phyloP scores from a whole-genome alignment of 2,888 invertebrate species.

The Lordiphosa andalusiaca region DNA sequence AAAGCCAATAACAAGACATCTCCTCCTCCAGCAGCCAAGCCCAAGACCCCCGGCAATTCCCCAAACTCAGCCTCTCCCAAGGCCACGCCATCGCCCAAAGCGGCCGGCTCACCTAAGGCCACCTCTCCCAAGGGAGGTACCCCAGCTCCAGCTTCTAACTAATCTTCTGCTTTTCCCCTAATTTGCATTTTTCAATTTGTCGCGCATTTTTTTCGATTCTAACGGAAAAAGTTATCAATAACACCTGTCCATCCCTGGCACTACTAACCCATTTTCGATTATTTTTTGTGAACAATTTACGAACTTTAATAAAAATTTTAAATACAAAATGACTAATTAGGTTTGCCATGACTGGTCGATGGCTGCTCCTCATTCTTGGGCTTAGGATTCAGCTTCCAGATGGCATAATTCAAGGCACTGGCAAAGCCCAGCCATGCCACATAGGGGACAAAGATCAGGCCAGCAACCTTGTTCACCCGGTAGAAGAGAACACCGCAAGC shows the following conservation, averaged over 20 bases:
- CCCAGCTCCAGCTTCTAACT: conserved; percentile 23
- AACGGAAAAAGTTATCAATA: conserved; percentile 4
- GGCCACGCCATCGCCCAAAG: conserved; percentile 81
- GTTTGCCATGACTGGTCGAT: conserved; percentile 33
- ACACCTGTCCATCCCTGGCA: conserved; percentile 6
- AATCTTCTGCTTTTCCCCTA: conserved; percentile 21
- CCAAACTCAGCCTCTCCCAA: conserved; percentile 61
- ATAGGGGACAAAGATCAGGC: conserved; percentile 87
- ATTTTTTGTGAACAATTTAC: conserved; percentile 32
- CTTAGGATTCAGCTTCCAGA: conserved; percentile 84
- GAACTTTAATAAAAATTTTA: conserved; percentile 8
- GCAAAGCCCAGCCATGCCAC: conserved; percentile 88
- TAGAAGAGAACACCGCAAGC: conserved; percentile 84
- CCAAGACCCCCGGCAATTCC: conserved; percentile 61
- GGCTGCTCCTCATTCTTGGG: conserved; percentile 42
- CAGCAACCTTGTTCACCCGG: conserved; percentile 84
- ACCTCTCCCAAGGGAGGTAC: conserved; percentile 53
- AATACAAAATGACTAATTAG: conserved; percentile 21
- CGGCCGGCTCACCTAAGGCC: conserved; percentile 44
- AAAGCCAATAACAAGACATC: conserved; percentile 41
- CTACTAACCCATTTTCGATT: conserved; percentile 26
- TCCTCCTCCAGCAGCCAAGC: conserved; percentile 38
- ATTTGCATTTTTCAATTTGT: conserved; percentile 45
- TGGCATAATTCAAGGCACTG: conserved; percentile 84
- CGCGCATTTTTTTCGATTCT: conserved; percentile 31